phyloP scores from a whole-genome alignment of 2,888 invertebrate species.

The Tipula unca region DNA sequence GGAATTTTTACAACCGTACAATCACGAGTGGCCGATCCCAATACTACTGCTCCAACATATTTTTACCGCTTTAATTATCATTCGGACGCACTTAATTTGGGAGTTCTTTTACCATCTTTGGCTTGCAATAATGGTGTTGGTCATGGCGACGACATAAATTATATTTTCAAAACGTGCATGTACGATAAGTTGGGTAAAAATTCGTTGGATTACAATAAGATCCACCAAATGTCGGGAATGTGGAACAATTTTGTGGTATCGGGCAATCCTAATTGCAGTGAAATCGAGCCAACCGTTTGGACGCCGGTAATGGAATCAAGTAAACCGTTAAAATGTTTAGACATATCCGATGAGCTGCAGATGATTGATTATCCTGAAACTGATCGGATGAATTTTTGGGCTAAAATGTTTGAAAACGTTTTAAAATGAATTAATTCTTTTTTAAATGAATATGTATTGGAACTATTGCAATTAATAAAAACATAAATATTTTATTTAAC shows the following conservation, averaged over 20 bases:
- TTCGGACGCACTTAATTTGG: not conserved
- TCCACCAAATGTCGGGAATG: conserved; percentile 42
- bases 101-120: not conserved
- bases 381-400: conserved; percentile 35
- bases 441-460: too few species aligned
- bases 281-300: not conserved
- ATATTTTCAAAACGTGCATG: conserved; percentile 42
- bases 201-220: too few species aligned
- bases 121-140: conserved; percentile 41
- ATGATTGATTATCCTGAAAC: too few species aligned
- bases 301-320: not conserved
- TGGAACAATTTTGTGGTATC: conserved; percentile 57
- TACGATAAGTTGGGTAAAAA: not conserved
- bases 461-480: too few species aligned
- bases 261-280: conserved; percentile 37
- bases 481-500: too few species aligned
- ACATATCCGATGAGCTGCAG: not conserved
- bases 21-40: not conserved
- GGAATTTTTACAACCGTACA: not conserved
- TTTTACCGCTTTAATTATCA: not conserved
- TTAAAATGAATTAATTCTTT: too few species aligned
- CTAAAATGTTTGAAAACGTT: conserved; percentile 21
- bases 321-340: not conserved
- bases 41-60: not conserved
- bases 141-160: conserved; percentile 54